These are phyloP conservation scores for Percopsis transmontana DNA, from an alignment of 2,113 vertebrate genomes.

Conservation along the genomic window DNA sequence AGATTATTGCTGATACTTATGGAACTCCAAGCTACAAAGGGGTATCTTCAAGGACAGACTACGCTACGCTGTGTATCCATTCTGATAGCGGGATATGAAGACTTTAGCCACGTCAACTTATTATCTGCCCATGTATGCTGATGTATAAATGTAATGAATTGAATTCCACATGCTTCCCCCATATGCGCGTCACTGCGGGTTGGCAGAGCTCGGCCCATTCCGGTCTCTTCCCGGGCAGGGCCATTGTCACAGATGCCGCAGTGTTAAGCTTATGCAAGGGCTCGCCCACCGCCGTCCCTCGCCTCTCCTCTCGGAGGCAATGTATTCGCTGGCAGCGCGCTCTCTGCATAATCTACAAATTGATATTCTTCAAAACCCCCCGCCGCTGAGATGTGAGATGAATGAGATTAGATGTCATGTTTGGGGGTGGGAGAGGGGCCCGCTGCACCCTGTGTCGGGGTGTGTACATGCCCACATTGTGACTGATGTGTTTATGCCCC, in stretches of 20 bases:
- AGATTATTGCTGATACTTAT: background rate
- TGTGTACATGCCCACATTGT: background rate
- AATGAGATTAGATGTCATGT: constrained; percentile 19
- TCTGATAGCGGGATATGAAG: too few species aligned
- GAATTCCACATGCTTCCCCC: too few species aligned
- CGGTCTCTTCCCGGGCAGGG: background rate
- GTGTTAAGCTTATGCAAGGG: background rate
- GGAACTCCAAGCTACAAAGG: background rate
- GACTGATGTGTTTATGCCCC: background rate
- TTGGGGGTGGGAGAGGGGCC: constrained; percentile 3
- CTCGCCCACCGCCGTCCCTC: background rate
- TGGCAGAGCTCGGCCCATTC: background rate
- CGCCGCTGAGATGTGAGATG: background rate
- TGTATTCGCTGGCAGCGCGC: constrained; percentile 5
- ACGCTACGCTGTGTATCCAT: too few species aligned
- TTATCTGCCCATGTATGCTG: too few species aligned
- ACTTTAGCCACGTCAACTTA: too few species aligned
- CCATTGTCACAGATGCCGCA: background rate
- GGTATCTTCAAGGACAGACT: too few species aligned
- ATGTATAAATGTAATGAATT: too few species aligned
- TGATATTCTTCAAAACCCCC: constrained; percentile 10
- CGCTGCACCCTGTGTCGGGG: constrained; percentile 1
- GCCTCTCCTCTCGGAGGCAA: background rate
- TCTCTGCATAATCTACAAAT: constrained; percentile 11
- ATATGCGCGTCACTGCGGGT: too few species aligned